Percentiles rank a stretch among this genome's conserved stretches.
phyloP scores from a whole-genome alignment of 2,113 vertebrate genomes.

The Cynopterus brachyotis region DNA sequence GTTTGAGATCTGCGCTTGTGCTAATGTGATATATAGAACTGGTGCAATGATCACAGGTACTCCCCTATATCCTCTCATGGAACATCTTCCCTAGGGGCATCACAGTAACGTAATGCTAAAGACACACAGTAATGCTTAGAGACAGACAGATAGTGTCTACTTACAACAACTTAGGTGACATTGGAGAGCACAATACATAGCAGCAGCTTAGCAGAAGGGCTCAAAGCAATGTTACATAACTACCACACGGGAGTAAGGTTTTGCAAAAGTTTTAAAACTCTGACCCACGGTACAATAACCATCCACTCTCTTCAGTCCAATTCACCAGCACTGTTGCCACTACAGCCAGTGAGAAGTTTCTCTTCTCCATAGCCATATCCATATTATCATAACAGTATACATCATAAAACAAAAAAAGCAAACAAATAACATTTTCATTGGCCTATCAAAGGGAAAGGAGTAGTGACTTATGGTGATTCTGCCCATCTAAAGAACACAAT shows the following conservation, averaged over 20 bases:
- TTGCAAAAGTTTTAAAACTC: not conserved
- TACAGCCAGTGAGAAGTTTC: not conserved
- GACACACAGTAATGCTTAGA: not conserved
- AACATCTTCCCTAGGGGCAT: not conserved
- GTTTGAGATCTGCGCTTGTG: not conserved
- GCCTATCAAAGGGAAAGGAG: not conserved
- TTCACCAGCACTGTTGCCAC: accelerated
- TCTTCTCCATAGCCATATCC: not conserved
- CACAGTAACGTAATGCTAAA: not conserved
- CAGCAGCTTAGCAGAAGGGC: not conserved
- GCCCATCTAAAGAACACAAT: not conserved
- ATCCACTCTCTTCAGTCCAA: not conserved
- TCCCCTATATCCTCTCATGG: not conserved
- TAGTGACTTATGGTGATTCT: not conserved
- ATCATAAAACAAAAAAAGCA: not conserved
- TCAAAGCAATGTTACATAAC: not conserved
- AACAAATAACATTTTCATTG: not conserved
- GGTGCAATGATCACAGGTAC: not conserved
- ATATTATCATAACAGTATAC: not conserved
- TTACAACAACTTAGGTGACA: not conserved
- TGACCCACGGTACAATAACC: not conserved
- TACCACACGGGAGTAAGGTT: not conserved
- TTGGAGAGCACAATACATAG: not conserved
- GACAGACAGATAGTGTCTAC: not conserved
- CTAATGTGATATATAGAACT: not conserved